Percentiles rank a stretch among this genome's conserved stretches.
phyloP scores from a whole-genome alignment of 2,797 vertebrate genomes.

The Cryptoprocta ferox region DNA sequence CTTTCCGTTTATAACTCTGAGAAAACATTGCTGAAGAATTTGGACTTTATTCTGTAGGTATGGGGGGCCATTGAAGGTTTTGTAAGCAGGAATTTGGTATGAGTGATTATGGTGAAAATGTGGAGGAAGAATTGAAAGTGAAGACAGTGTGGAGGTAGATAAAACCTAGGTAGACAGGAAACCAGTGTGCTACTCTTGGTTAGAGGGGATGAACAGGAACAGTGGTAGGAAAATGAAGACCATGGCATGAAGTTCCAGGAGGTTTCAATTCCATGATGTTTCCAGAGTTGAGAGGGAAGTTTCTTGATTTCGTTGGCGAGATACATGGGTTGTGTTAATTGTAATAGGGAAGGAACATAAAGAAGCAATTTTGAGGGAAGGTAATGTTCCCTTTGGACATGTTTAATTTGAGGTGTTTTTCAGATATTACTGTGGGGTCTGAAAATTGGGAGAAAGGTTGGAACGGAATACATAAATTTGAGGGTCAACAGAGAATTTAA shows the following conservation, averaged over 20 bases:
- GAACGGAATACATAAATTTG: conserved; percentile 28
- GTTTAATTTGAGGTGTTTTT: conserved; percentile 25
- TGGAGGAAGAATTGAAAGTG: conserved; percentile 40
- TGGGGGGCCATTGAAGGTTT: background rate
- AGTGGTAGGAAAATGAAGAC: background rate
- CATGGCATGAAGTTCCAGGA: background rate
- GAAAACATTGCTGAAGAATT: conserved; percentile 4
- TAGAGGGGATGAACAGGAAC: background rate
- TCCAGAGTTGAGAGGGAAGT: conserved; percentile 28
- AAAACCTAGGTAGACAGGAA: conserved; percentile 36
- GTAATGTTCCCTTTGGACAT: conserved; percentile 12
- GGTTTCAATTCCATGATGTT: conserved; percentile 20
- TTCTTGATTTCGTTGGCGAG: conserved; percentile 20
- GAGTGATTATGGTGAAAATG: conserved; percentile 4
- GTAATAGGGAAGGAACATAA: background rate
- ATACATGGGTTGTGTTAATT: background rate
- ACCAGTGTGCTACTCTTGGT: background rate
- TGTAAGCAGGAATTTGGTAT: conserved; percentile 13
- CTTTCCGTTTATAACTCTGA: background rate
- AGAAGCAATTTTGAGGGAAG: background rate
- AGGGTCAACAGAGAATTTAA: background rate
- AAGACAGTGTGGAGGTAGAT: background rate
- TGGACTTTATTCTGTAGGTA: conserved; percentile 20
- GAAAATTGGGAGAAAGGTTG: conserved; percentile 14
- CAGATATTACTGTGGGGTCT: background rate